Percentiles rank a stretch among this genome's conserved stretches.
Evolutionary conservation across 2,113 vertebrate genomes (phyloP).

Genomic region (Macquaria ambigua): DNA sequence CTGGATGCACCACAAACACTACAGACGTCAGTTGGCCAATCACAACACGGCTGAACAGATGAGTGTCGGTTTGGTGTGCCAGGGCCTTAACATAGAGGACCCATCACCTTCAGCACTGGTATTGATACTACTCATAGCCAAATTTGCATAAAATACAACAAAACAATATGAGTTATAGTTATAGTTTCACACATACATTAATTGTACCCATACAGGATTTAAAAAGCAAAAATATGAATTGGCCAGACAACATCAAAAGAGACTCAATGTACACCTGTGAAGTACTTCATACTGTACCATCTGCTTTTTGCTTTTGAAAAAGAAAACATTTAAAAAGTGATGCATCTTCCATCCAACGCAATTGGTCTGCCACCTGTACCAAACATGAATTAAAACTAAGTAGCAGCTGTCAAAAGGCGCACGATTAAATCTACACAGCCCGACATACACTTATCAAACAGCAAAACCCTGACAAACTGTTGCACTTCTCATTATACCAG

Average conservation of each 20-base stretch:
- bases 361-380: neutral
- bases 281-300: neutral
- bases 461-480: neutral
- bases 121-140: neutral
- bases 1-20: neutral
- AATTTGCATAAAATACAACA: neutral
- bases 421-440: neutral
- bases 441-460: neutral
- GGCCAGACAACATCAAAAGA: neutral
- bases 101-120: neutral
- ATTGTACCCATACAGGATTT: neutral
- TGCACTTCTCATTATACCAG: neutral
- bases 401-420: neutral
- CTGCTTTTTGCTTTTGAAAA: neutral
- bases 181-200: neutral
- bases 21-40: neutral
- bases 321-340: neutral
- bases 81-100: neutral
- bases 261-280: neutral
- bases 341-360: neutral
- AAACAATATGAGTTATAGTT: neutral
- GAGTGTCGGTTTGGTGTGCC: neutral
- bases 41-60: neutral
- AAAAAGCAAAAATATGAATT: neutral
- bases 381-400: neutral